Evolutionary conservation across 2,113 vertebrate species (phyloP), one percentile per base, ranked within the genome.

Genomic region (Elephas maximus): DNA sequence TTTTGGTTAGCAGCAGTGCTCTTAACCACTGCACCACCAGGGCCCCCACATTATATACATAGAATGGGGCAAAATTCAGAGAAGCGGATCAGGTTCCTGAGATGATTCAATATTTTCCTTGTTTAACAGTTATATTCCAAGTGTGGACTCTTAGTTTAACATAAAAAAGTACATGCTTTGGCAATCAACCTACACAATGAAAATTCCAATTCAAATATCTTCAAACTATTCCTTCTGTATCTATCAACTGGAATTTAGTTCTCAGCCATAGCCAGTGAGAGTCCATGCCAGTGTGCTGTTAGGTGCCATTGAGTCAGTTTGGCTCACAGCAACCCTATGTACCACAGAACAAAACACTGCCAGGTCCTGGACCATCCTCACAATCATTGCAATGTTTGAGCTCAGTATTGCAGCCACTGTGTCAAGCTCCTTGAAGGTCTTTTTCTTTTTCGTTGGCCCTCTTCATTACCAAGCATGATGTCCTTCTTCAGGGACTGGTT

Each of bases 191-290:
- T 96, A 94, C 92, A 8, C 74, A 93, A 89, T 28, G 33, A 88
- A 88, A 92, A 93, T 93, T 89, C 26, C 15, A 91, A 82, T 79
- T 96, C 79, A 96, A 94, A 91, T 85, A 93, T 45, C 7, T 93
- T 77, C 10, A 78, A 62, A 65, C 26, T 82, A 17, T 45, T 53
- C 26, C 9, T 90, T n/a, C 28, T 91, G 15, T 76, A 67, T 41
- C 14, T 86, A 73, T 86, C 51, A 93, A n/a, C 18, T 78, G 76
- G 53, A 87, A 94, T 82, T 87, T 87, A 57, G 18, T 82, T 88
- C 12, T 85, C 91, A 91, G 79, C 5, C 51, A 60, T 53, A 85
- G 20, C 65, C 57, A 67, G 2, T 65, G 65, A 92, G 37, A 88
- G 77, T 2, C 37, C 20, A 41, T 57, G 7, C 28, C 37, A 90